Base-by-base conservation (phyloP, 2,797 vertebrate genomes). In the Pelochelys cantorii region DNA sequence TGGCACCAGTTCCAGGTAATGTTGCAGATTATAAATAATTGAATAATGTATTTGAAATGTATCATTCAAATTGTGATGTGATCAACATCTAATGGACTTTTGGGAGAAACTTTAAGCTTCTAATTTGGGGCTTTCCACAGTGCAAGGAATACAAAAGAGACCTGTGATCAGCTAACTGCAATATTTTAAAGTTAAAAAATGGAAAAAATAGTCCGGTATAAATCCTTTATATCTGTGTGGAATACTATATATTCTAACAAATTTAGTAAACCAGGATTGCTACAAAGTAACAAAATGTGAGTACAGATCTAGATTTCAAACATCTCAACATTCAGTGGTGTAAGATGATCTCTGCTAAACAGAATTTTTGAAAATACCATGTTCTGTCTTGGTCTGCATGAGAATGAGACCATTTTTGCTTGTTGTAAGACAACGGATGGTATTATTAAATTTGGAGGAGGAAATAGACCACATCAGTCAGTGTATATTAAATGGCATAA, bases 1-100 rank as follows among this genome's bases (percentile, higher is more conserved):
- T 77, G 79, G 79, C 71, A 86, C 96, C 29, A 54, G 48, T 92
- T 97, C 89, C 95, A 96, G 93, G 75, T 95, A 94, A 91, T 93
- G 79, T 68, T 85, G 77, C 52, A 88, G 79, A 89, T 89, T 84
- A 65, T 77, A 85, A 90, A 81, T 93, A 93, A 89, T 87, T 94
- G 86, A 89, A 93, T 91, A 84, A 88, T 53, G 71, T 71, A 74
- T 77, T 95, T 85, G 88, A 92, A 96, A 90, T 87, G 82, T 82
- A 93, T 96, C n/a, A 83, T 86, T 68, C 92, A 87, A 92, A 87
- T 93, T 93, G 86, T 84, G 29, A n/a, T 92, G 91, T 55, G 81
- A 77, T 92, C 42, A 55, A 18, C 78, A 85, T 54, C 65, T 78
- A 79, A 77, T 81, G 55, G 90, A 27, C 89, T 25, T 93, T 88